These are phyloP conservation scores for Archips xylosteana DNA, from an alignment of 2,888 invertebrate genomes.

Conservation along the genomic window DNA sequence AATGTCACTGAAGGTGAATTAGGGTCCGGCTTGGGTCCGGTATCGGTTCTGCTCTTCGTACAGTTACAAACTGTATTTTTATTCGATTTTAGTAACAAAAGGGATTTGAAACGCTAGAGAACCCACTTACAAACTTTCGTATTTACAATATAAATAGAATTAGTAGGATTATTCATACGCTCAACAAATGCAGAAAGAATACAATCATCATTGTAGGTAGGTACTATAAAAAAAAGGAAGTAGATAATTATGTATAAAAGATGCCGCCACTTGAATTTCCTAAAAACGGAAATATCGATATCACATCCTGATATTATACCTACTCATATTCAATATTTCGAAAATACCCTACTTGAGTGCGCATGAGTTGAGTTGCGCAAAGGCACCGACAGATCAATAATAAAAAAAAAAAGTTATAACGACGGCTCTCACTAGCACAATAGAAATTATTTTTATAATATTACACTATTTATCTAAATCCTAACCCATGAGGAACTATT, in stretches of 20 bases:
- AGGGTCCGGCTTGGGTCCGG: too few species aligned
- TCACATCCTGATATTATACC: conserved; percentile 67
- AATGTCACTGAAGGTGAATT: too few species aligned
- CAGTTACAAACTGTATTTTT: too few species aligned
- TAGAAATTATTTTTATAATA: conserved; percentile 41
- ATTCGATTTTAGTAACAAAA: too few species aligned
- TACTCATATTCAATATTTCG: conserved; percentile 57
- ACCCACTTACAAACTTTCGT: too few species aligned
- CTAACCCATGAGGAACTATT: conserved; percentile 11
- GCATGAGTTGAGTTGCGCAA: conserved; percentile 76
- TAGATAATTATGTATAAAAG: conserved; percentile 61
- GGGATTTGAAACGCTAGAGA: too few species aligned
- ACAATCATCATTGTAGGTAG: conserved; percentile 1
- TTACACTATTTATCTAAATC: conserved; percentile 34
- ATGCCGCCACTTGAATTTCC: conserved; percentile 59
- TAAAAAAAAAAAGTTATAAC: conserved; percentile 43
- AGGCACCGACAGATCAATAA: conserved; percentile 62
- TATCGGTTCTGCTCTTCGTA: too few species aligned
- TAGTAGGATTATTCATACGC: not conserved
- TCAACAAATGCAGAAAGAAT: conserved; percentile 10
- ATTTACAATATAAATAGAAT: too few species aligned
- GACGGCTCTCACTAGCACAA: conserved; percentile 22
- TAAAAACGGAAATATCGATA: conserved; percentile 76
- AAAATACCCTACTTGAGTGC: conserved; percentile 67
- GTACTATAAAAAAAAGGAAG: conserved; percentile 59